Base-by-base conservation (phyloP, 2,888 invertebrate species). In the Tinea semifulvella region DNA sequence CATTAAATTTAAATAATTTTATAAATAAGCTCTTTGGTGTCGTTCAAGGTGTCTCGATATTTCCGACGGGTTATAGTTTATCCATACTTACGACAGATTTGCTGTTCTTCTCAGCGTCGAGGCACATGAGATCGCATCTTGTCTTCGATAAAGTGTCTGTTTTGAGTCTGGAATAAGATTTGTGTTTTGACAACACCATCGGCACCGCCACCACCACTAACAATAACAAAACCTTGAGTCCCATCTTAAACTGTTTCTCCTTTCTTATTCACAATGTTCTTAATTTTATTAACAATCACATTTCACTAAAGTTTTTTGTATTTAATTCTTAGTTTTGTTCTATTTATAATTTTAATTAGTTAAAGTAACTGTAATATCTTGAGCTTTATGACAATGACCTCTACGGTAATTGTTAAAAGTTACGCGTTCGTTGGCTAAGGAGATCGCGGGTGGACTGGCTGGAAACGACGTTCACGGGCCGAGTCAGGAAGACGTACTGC, bases 51-150 rank as follows among this genome's bases (percentile, higher is more conserved):
- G n/a, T n/a, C n/a, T n/a, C n/a, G n/a, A n/a, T n/a, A n/a, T n/a
- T n/a, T n/a, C n/a, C n/a, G n/a, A n/a, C n/a, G n/a, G n/a, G n/a
- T n/a, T n/a, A n/a, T n/a, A n/a, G n/a, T n/a, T n/a, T n/a, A n/a
- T n/a, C n/a, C 11, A 40, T n/a, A 59, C 49, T 68, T 51, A 82
- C 82, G 68, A 68, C 59, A n/a, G 62, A 52, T 54, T 62, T 80
- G 8, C 53, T 61, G 19, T 75, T 71, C 49, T 71, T 69, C 49
- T 56, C 66, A 31, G 63, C 62, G 26, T 77, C 76, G 52, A 74
- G 73, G 57, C 87, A 87, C 51, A 75, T 72, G 14, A 85, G 73
- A 52, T 86, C 85, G 58, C 87, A 87, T 50, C 85, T 75, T n/a
- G 85, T 84, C 45, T 83, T 83, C 43, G 83, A 76, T 47, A 87